phyloP scores from a whole-genome alignment of 2,113 vertebrate species.

The Leiothrix lutea region DNA sequence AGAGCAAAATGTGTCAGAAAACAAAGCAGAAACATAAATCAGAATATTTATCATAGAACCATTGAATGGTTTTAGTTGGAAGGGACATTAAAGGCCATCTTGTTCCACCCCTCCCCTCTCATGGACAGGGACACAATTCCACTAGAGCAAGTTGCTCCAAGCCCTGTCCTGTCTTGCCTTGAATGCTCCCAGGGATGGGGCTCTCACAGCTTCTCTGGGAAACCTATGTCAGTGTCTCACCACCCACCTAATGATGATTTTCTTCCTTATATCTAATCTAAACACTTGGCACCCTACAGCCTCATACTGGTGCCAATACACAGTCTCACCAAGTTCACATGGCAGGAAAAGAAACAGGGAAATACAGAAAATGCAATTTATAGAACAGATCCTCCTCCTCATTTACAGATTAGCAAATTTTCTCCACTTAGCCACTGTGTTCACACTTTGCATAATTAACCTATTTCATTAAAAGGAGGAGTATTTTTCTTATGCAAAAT shows the following conservation, averaged over 20 bases:
- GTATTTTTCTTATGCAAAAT: not conserved
- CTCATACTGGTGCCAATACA: not conserved
- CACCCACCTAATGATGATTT: not conserved
- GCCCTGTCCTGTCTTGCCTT: not conserved
- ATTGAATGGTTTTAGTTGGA: not conserved
- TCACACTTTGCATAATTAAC: not conserved
- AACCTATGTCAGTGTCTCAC: not conserved
- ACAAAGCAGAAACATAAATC: not conserved
- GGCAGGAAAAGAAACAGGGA: not conserved
- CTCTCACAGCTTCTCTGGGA: not conserved
- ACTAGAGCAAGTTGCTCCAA: not conserved
- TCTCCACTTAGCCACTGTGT: not conserved
- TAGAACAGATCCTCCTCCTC: not conserved
- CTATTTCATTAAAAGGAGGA: slow-evolving; percentile 2
- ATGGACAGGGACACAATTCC: not conserved
- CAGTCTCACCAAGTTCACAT: not conserved
- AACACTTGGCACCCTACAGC: not conserved
- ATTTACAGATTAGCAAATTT: not conserved
- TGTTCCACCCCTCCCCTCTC: not conserved
- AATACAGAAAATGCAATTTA: not conserved
- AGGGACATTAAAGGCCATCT: not conserved
- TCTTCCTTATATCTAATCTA: not conserved
- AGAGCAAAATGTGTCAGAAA: not conserved
- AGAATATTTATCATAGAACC: not conserved
- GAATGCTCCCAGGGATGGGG: not conserved